These are phyloP conservation scores for Hemithea aestivaria DNA, from an alignment of 2,888 invertebrate genomes.

Conservation along the genomic window DNA sequence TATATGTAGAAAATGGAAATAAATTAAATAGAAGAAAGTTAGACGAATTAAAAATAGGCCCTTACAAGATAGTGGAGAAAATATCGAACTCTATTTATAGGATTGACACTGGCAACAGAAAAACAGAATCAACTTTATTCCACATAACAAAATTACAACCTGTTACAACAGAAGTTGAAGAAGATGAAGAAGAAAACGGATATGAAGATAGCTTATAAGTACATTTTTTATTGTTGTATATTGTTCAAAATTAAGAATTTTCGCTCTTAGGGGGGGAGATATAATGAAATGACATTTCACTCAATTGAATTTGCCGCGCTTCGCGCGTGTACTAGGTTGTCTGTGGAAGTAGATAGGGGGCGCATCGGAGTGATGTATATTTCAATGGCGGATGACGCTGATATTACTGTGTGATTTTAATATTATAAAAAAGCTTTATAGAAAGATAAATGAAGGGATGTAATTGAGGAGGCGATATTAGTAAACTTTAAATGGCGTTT, in stretches of 20 bases:
- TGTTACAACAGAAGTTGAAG: not conserved
- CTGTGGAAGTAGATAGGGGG: no score
- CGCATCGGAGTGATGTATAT: no score
- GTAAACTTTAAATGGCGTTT: not conserved
- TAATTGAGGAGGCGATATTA: not conserved
- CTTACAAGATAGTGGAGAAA: conserved; percentile 28
- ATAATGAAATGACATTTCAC: not conserved
- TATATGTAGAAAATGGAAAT: conserved; percentile 36
- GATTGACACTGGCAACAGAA: conserved; percentile 31
- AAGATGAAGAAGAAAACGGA: not conserved
- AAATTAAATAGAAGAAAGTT: conserved; percentile 32
- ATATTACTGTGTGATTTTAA: no score
- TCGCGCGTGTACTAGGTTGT: no score
- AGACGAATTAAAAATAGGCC: conserved; percentile 32
- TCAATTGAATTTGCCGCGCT: not conserved
- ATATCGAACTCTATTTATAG: conserved; percentile 32
- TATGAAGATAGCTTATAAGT: no score
- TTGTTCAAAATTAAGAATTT: not conserved
- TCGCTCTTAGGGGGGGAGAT: not conserved
- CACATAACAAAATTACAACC: conserved; percentile 30
- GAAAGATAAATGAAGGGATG: no score
- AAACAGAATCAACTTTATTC: conserved; percentile 29
- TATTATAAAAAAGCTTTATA: no score
- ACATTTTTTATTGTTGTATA: not conserved
- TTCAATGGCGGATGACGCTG: no score